phyloP scores from a whole-genome alignment of 2,888 invertebrate species.

The Agelastica alni region DNA sequence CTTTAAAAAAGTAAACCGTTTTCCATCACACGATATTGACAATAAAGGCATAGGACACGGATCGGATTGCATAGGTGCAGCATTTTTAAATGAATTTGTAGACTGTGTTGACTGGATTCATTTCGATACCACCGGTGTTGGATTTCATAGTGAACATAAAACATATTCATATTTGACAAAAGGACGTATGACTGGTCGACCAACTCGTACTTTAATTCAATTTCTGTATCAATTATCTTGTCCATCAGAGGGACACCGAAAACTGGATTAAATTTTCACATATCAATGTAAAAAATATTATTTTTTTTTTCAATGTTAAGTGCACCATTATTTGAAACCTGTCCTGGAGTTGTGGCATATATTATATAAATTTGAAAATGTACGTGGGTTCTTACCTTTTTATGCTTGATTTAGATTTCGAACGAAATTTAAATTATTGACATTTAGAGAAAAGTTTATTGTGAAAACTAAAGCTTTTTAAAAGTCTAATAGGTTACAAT shows the following conservation, averaged over 20 bases:
- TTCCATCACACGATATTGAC: constrained; percentile 52
- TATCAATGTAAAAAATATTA: constrained; percentile 19
- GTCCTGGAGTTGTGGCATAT: constrained; percentile 14
- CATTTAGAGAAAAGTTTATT: no score
- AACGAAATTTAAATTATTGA: no score
- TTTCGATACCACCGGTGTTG: constrained; percentile 64
- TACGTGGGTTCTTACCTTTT: no score
- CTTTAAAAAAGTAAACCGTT: constrained; percentile 56
- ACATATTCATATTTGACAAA: constrained; percentile 61
- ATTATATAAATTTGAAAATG: neutral
- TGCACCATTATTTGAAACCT: constrained; percentile 11
- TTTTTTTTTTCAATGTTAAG: constrained; percentile 14
- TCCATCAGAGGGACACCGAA: constrained; percentile 48
- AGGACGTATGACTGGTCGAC: constrained; percentile 60
- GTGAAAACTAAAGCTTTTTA: no score
- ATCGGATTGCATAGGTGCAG: constrained; percentile 52
- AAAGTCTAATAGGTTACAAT: no score
- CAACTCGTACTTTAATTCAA: constrained; percentile 59
- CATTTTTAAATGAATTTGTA: constrained; percentile 61
- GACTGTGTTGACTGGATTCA: constrained; percentile 64
- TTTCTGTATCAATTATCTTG: constrained; percentile 56
- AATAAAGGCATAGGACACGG: constrained; percentile 53
- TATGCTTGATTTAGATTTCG: no score
- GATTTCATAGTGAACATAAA: constrained; percentile 59
- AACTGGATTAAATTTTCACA: constrained; percentile 39